Evolutionary conservation across 2,797 vertebrate genomes (phyloP).

Genomic region (Mormyrops boulengeri): DNA sequence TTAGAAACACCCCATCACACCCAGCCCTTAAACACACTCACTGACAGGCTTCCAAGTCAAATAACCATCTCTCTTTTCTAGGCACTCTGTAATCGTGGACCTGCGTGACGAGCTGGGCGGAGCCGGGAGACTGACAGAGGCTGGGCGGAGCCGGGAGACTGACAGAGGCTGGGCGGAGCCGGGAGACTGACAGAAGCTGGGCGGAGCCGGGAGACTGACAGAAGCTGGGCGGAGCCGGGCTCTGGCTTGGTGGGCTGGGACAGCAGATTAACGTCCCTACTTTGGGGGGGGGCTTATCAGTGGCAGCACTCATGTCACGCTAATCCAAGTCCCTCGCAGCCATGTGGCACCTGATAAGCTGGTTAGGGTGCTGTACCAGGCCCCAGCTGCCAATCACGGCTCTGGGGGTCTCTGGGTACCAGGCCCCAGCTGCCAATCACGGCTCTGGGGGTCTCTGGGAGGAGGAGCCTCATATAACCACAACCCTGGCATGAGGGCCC

Average conservation of each 20-base stretch:
- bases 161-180: too few relatives aligned
- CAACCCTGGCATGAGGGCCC: background rate
- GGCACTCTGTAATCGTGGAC: background rate
- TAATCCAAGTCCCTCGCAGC: conserved; percentile 12
- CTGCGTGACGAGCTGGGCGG: background rate
- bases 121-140: background rate
- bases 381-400: background rate
- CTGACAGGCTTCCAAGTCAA: background rate
- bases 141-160: too few relatives aligned
- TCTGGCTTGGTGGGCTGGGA: background rate
- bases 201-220: too few relatives aligned
- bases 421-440: background rate
- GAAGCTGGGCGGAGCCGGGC: too few relatives aligned
- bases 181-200: too few relatives aligned
- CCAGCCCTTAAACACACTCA: background rate
- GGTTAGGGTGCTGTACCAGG: background rate
- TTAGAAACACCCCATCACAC: background rate
- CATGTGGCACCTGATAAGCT: background rate
- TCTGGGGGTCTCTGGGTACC: background rate
- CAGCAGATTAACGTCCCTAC: background rate
- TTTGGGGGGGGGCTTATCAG: background rate
- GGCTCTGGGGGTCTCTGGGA: background rate
- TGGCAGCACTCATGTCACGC: background rate
- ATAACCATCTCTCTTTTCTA: background rate
- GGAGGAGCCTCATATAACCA: background rate